A percentile compares a stretch with the other conserved stretches of the same genome.
These are phyloP conservation scores for Odontomyia ornata DNA, from an alignment of 2,888 invertebrate genomes.

Conservation along the genomic window DNA sequence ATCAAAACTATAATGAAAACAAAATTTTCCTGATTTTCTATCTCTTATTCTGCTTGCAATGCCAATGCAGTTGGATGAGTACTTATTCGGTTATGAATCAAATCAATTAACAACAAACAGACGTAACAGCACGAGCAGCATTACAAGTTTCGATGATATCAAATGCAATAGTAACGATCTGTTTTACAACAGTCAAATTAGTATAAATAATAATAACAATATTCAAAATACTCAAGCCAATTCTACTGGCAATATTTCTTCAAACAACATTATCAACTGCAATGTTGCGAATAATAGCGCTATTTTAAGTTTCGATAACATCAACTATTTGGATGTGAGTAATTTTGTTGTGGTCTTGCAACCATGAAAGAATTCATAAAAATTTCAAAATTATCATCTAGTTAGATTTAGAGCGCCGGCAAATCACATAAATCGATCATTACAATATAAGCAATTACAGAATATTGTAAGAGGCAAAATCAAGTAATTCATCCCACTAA, in stretches of 20 bases:
- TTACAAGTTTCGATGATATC: constrained; percentile 9
- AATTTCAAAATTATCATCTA: constrained; percentile 10
- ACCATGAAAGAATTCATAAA: constrained; percentile 23
- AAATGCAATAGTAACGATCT: constrained; percentile 40
- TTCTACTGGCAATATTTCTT: constrained; percentile 4
- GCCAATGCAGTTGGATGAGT: constrained; percentile 54
- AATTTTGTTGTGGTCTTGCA: constrained; percentile 26
- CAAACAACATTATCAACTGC: constrained; percentile 44
- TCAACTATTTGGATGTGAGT: constrained; percentile 49
- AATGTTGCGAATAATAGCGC: constrained; percentile 25
- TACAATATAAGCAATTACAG: neutral
- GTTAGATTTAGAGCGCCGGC: constrained; percentile 22
- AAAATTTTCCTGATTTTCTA: constrained; percentile 23
- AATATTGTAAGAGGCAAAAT: constrained; percentile 28
- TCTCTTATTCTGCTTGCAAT: constrained; percentile 51
- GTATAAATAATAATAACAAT: constrained; percentile 49
- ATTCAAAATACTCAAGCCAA: constrained; percentile 52
- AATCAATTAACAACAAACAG: constrained; percentile 53
- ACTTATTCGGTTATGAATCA: constrained; percentile 54
- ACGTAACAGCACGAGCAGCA: constrained; percentile 39
- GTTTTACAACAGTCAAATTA: constrained; percentile 14
- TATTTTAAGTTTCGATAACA: constrained; percentile 45
- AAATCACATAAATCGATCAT: constrained; percentile 3
- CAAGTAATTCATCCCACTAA: constrained; percentile 11
- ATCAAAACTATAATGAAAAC: constrained; percentile 2